Conservation (phyloP, 1,140 invertebrate genomes). For the Drosophila lacteicornis region DNA sequence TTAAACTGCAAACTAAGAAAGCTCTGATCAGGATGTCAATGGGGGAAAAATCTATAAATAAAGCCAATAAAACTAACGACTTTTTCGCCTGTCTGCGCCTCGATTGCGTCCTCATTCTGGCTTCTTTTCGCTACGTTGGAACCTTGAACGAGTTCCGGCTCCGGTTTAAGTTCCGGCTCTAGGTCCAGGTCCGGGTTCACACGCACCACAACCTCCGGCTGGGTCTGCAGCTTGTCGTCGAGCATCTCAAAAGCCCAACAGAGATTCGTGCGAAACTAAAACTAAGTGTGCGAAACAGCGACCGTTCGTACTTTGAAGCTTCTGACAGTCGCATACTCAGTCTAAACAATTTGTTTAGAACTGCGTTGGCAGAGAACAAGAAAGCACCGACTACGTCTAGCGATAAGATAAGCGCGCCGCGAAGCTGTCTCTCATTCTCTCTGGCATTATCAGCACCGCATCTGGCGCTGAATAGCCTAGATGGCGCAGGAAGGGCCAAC, state of each 20-base stretch:
- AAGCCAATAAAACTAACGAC: slow-evolving; percentile 53
- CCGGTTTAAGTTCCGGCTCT: neutral
- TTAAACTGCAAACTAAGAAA: slow-evolving; percentile 8
- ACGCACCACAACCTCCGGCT: slow-evolving; percentile 41
- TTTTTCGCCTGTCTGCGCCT: slow-evolving; percentile 27
- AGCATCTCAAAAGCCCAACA: slow-evolving; percentile 44
- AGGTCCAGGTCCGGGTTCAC: slow-evolving; percentile 19
- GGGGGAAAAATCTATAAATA: slow-evolving; percentile 7
- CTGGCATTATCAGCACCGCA: slow-evolving; percentile 42
- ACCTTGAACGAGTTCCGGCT: slow-evolving; percentile 16
- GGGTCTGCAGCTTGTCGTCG: slow-evolving; percentile 24
- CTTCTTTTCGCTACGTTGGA: slow-evolving; percentile 9
- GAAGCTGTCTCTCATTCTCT: slow-evolving; percentile 20
- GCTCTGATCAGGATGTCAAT: neutral
- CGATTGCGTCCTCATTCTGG: slow-evolving; percentile 33
- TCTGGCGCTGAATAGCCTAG: slow-evolving; percentile 17
- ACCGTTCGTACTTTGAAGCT: slow-evolving; percentile 60
- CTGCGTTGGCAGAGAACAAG: slow-evolving; percentile 20
- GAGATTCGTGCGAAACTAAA: slow-evolving; percentile 45
- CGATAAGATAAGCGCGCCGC: slow-evolving; percentile 67
- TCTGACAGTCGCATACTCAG: slow-evolving; percentile 57
- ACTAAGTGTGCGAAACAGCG: slow-evolving; percentile 26
- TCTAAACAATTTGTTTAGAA: slow-evolving; percentile 53
- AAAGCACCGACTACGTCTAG: slow-evolving; percentile 36
- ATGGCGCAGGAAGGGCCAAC: slow-evolving; percentile 18